Evolutionary conservation across 64 coral and sea anemone genomes (phyloP), one percentile per base, ranked within the genome.

Genomic region (Acropora yongei): DNA sequence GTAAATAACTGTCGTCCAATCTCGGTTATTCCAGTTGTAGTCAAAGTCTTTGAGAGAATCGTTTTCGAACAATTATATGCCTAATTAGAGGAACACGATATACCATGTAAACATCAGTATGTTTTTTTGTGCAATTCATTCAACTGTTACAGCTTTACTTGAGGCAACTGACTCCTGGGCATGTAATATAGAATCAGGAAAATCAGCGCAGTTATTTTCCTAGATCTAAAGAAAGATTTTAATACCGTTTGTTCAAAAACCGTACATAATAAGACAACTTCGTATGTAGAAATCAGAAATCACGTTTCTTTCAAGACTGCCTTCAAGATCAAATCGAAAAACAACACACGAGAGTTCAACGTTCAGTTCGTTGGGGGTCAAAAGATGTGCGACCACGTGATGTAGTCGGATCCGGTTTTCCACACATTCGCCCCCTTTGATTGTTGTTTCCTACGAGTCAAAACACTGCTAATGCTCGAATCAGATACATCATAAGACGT

Each of bases 111-210:
- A 68, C 65, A 68, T 68, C 65, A 68, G 18, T 68, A 0, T 30
- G 18, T 6, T 8, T 68, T 68, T 68, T 68, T 14, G 65, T 68
- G 65, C 65, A 3, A 68, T 68, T 68, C 65, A 68, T 68, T 68
- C 65, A 68, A 68, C 65, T 68, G 65, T 73, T 18, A 73, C 18
- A 2, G 18, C 18, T 39, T 39, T 73, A 20, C 71, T 53, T 53
- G 50, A 53, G 50, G 1, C 50, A 53, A 53, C 50, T 53, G 50
- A 53, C 50, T 53, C 50, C 71, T 39, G 71, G 71, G 71, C 71
- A 73, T 73, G 40, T 73, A 73, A 73, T 73, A 73, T 73, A 73
- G 71, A 73, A 73, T 73, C 39, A 20, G 20, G 71, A 73, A 73
- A 73, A 73, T 73, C 71, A 73, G 40, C 71, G 71, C 71, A 20